Base-by-base conservation (phyloP, 1,140 invertebrate genomes). In the Phortica variegata region DNA sequence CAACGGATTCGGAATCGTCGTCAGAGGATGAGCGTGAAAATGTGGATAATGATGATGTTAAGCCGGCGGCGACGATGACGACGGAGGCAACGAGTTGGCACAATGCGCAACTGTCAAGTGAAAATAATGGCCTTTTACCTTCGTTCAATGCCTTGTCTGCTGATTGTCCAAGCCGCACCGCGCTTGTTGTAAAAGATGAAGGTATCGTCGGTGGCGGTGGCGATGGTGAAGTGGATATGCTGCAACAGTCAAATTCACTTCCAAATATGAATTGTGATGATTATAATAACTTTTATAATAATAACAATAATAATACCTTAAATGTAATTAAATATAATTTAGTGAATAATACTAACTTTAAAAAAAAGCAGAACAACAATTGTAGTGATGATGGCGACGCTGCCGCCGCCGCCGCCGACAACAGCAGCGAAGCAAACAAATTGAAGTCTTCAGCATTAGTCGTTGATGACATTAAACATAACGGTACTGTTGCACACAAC, bases 121-220 rank as follows among this genome's bases (percentile, higher is more conserved):
- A 47, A 40, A 71, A 74, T 41, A 73, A 73, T 54, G 49, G 43
- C 6, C 49, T 73, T 49, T 41, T 73, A 21, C 36, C 46, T 39
- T 58, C 70, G 12, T 74, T 74, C 33, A 68, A 73, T 56, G 54
- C 56, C 33, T 65, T 73, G 39, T 46, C 26, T 47, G 23, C 9
- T 18, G 31, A 47, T 3, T 21, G 43, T 32, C 43, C 33, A 21
- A n/a, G n/a, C n/a, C n/a, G n/a, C n/a, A n/a, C n/a, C n/a, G n/a
- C n/a, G n/a, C n/a, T n/a, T n/a, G n/a, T n/a, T n/a, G n/a, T n/a
- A n/a, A n/a, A n/a, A n/a, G n/a, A n/a, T n/a, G n/a, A n/a, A n/a
- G n/a, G n/a, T n/a, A n/a, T n/a, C n/a, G n/a, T n/a, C n/a, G n/a
- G n/a, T n/a, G n/a, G n/a, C n/a, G n/a, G n/a, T n/a, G n/a, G n/a